Evolutionary conservation across 1,140 invertebrate genomes (phyloP), one percentile per base, ranked within the genome.

Genomic region (Eubasilissa regina): DNA sequence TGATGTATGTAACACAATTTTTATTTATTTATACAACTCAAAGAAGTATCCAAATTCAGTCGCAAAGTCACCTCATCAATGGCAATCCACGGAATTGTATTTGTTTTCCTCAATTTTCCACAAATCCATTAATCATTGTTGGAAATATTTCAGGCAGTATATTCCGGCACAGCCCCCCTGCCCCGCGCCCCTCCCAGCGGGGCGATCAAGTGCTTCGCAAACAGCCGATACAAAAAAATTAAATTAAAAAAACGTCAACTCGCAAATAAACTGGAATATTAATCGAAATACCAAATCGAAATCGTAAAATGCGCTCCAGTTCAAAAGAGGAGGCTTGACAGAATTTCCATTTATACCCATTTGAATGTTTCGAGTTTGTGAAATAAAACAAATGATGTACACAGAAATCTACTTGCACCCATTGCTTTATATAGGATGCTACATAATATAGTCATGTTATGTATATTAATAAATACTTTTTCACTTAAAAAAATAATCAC

Each of bases 401-500:
- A 89, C 76, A 84, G 87, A 89, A 89, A 89, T 86, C 86, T 89
- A 89, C 89, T 89, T 86, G 87, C 86, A 86, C 85, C 86, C 86
- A 86, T 86, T 85, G 83, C 60, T 75, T 25, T 56, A 56, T 75
- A 79, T 58, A 75, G 72, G 56, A 25, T 68, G 78, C 25, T 35
- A 6, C 25, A 35, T 35, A 35, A 35, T 35, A 35, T 35, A 3
- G 6, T n/a, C 25, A 35, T 35, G 25, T 6, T 35, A 3, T 35
- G 1, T 6, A 35, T 3, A 35, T 35, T 35, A n/a, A n/a, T 35
- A 35, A 3, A 35, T 35, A 35, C 25, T 6, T 35, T n/a, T n/a
- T n/a, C n/a, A 35, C 25, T 3, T 35, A 35, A 35, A 35, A 3
- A 35, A 35, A 35, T 35, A 3, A 35, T 35, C 25, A 3, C 1